Conservation (phyloP, 2,113 vertebrate species). For the Glaucomys volans region DNA sequence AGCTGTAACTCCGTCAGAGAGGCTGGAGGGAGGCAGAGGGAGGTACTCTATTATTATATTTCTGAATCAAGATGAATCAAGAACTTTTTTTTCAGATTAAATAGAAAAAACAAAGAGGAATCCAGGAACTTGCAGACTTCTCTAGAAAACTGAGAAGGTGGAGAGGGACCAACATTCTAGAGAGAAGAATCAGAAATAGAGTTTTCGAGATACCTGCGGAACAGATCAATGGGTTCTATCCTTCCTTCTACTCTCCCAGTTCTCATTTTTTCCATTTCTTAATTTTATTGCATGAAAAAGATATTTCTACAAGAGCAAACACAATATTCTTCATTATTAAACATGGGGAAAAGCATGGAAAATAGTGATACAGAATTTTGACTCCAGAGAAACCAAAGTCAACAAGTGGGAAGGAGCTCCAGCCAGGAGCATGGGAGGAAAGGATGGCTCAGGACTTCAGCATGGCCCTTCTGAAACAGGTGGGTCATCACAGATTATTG, state of each 20-base stretch:
- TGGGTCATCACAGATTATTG: not conserved
- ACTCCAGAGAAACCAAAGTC: not conserved
- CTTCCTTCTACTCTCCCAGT: not conserved
- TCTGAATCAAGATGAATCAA: not conserved
- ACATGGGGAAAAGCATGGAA: not conserved
- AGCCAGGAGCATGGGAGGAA: not conserved
- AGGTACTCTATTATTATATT: not conserved
- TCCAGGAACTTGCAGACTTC: not conserved
- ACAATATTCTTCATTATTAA: not conserved
- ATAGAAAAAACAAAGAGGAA: not conserved
- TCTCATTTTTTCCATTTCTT: not conserved
- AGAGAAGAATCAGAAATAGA: not conserved
- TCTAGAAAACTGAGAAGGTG: not conserved
- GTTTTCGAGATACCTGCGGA: not conserved
- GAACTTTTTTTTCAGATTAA: not conserved
- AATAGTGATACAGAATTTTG: not conserved
- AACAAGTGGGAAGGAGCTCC: not conserved
- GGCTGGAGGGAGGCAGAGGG: not conserved
- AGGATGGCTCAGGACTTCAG: not conserved
- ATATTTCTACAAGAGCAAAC: not conserved
- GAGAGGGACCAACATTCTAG: not conserved
- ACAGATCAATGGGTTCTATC: not conserved
- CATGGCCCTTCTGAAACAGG: not conserved
- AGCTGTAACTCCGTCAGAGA: not conserved
- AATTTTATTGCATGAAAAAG: not conserved